Evolutionary conservation across 2,113 vertebrate genomes (phyloP), one percentile per base, ranked within the genome.

Genomic region (Labrus mixtus): DNA sequence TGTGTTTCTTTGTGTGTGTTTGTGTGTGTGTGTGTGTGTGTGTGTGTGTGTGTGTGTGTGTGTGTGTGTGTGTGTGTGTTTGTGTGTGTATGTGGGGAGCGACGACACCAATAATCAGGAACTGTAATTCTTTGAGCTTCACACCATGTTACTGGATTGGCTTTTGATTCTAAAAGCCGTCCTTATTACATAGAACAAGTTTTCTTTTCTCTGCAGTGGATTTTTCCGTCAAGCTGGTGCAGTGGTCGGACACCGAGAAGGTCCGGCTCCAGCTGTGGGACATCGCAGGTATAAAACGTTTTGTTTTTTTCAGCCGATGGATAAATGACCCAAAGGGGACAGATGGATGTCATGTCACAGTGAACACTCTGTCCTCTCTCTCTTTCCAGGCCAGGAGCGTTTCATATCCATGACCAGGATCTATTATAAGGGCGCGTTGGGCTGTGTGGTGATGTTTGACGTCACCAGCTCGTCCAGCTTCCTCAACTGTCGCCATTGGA

Each of bases 341-440:
- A 10, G 8, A 41, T 0, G 48, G 12, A 41, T 55, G 29, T n/a
- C 29, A 33, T 33, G 29, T 19, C 3, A n/a, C 16, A 7, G 15
- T 50, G 50, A 50, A 36, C 36, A 1, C 9, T 63, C 33, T 63
- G 37, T 76, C 19, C 8, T 64, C 51, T 19, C 12, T 57, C 8
- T 64, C 51, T 19, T 10, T 57, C 0, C 58, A 97, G 97, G 96
- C 25, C 96, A 97, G 82, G 97, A 97, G 43, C 94, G 96, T 1
- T 97, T 97, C 90, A 96, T 96, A 0, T 97, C 96, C 25, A 97
- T 97, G 96, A 97, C 95, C 1, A 91, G 96, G 29, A 85, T 97
- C 0, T 97, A 97, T 87, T 97, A 97, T 73, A 89, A 91, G 83
- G 96, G 95, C 0, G 96, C 96, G 0, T 88, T 95, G 0, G 96